Evolutionary conservation across 2,888 invertebrate genomes (phyloP).

Genomic region (Andrena flavipes): DNA sequence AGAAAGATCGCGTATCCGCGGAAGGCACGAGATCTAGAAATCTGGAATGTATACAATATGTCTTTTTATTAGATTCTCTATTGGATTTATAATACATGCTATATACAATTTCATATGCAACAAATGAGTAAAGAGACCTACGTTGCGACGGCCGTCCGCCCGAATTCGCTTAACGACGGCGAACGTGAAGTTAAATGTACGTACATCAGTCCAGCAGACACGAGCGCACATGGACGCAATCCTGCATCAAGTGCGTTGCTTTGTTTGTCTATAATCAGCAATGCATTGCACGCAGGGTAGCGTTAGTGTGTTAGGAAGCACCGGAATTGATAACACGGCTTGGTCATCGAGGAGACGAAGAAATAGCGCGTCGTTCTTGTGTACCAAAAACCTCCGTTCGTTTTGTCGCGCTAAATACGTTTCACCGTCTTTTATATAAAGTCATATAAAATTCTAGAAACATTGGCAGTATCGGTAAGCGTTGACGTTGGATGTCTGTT

Average conservation of each 20-base stretch:
- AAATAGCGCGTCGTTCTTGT: constrained; percentile 24
- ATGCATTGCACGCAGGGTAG: constrained; percentile 84
- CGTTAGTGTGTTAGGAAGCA: constrained; percentile 80
- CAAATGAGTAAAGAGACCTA: constrained; percentile 24
- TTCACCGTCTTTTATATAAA: constrained; percentile 39
- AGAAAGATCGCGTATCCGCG: not conserved
- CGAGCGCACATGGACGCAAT: constrained; percentile 80
- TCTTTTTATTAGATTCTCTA: constrained; percentile 44
- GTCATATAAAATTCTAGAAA: constrained; percentile 66
- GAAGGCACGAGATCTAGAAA: constrained; percentile 12
- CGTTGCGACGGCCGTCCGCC: not conserved
- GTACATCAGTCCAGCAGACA: constrained; percentile 44
- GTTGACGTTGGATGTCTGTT: constrained; percentile 38
- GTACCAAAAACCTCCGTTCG: constrained; percentile 17
- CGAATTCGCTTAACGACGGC: constrained; percentile 21
- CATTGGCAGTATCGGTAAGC: constrained; percentile 67
- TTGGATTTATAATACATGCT: constrained; percentile 41
- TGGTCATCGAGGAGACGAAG: constrained; percentile 41
- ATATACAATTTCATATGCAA: constrained; percentile 42
- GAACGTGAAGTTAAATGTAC: constrained; percentile 3
- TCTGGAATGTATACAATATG: constrained; percentile 43
- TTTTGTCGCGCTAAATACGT: constrained; percentile 21
- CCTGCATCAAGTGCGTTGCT: constrained; percentile 85
- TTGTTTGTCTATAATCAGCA: constrained; percentile 79
- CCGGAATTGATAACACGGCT: constrained; percentile 55